A percentile compares a stretch with the other conserved stretches of the same genome.
Conservation (phyloP, 2,113 vertebrate genomes). For the Phalacrocorax carbo region DNA sequence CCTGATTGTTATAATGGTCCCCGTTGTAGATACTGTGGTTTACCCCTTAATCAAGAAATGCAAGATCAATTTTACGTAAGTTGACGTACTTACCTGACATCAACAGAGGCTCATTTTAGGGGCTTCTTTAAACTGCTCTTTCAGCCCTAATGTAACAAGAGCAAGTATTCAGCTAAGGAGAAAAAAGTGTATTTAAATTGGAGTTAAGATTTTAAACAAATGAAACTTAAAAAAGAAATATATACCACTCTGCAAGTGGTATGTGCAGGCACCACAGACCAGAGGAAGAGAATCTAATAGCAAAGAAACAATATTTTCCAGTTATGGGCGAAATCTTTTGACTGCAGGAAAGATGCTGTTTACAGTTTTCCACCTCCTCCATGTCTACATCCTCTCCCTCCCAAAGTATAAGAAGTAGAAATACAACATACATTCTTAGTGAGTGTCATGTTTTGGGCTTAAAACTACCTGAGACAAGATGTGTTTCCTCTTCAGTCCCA, state of each 20-base stretch:
- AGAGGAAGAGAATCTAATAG: neutral
- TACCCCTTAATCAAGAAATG: constrained; percentile 92
- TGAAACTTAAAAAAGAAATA: neutral
- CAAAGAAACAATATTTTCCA: neutral
- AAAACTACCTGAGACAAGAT: neutral
- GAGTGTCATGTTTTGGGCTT: neutral
- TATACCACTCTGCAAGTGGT: neutral
- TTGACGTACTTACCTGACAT: neutral
- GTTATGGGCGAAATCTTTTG: neutral
- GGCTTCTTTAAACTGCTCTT: neutral
- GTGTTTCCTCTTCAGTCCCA: neutral
- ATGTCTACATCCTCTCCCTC: fast-evolving
- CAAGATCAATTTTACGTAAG: constrained; percentile 92
- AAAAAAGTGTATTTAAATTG: neutral
- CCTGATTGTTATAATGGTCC: constrained; percentile 89
- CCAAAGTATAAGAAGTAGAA: neutral
- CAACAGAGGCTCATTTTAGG: neutral
- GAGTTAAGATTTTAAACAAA: neutral
- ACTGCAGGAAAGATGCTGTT: neutral
- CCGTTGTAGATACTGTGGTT: constrained; percentile 80
- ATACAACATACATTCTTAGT: neutral
- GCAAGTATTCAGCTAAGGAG: neutral
- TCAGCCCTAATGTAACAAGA: neutral
- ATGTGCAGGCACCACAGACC: neutral
- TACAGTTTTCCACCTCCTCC: neutral